A percentile compares a stretch with the other conserved stretches of the same genome.
These are phyloP conservation scores for Pseudomyrmex sp. DNA, from an alignment of 1,140 invertebrate genomes.

Conservation along the genomic window DNA sequence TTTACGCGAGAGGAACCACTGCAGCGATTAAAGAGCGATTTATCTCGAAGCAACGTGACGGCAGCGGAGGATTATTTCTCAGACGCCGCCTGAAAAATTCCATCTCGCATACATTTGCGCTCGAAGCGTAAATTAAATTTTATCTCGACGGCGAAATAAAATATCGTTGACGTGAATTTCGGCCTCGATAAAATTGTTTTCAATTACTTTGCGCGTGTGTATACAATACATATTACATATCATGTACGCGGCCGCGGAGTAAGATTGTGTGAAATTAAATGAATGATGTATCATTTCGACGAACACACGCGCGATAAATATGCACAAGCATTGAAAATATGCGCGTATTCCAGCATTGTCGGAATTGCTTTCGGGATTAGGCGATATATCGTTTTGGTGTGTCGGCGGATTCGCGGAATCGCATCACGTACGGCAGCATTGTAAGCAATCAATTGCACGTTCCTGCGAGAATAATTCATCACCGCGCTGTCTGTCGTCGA, in stretches of 20 bases:
- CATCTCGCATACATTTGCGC: background rate
- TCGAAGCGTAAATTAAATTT: conserved; percentile 37
- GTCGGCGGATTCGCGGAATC: conserved; percentile 43
- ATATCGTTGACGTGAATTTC: background rate
- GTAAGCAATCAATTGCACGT: conserved; percentile 62
- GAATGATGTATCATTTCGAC: background rate
- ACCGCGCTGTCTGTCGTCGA: conserved; percentile 37
- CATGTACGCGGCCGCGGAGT: background rate
- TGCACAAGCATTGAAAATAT: background rate
- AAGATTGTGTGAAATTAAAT: background rate
- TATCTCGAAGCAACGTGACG: conserved; percentile 8
- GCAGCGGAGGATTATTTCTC: background rate
- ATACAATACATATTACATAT: no score
- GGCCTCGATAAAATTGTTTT: background rate
- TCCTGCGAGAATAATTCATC: conserved; percentile 59
- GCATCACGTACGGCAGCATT: conserved; percentile 41
- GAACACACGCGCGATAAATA: background rate
- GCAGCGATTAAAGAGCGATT: conserved; percentile 26
- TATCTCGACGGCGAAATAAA: conserved; percentile 5
- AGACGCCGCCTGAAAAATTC: background rate
- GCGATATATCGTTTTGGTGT: conserved; percentile 31
- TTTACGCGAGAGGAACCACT: conserved; percentile 12
- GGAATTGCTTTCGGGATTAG: conserved; percentile 45
- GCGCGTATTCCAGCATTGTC: conserved; percentile 6
- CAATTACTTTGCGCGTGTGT: background rate